Conservation (phyloP, 1,140 invertebrate species). For the Mactra quadrangularis region DNA sequence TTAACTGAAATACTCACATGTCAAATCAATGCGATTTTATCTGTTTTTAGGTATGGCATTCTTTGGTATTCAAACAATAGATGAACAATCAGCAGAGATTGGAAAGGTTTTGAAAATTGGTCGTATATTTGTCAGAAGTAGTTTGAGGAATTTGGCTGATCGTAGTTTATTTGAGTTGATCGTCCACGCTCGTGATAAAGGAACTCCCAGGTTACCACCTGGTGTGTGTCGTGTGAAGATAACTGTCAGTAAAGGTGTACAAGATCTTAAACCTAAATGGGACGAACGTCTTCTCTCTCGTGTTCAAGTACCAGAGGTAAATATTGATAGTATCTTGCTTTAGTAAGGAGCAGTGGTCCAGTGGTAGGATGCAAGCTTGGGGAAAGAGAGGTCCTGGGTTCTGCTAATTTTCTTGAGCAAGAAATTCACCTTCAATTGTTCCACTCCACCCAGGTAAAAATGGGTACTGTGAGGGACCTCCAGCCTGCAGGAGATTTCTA, state of each 20-base stretch:
- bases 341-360: too few species aligned
- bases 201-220: neutral
- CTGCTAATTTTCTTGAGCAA: too few species aligned
- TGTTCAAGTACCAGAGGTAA: constrained; percentile 43
- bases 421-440: too few species aligned
- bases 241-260: constrained; percentile 46
- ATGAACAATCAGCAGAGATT: neutral
- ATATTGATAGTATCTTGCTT: neutral
- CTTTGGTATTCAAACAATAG: constrained; percentile 37
- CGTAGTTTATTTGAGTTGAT: constrained; percentile 18
- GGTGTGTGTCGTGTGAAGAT: constrained; percentile 31
- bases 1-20: too few species aligned
- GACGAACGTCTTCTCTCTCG: neutral
- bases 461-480: too few species aligned
- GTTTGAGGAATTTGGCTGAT: constrained; percentile 33
- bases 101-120: constrained; percentile 7
- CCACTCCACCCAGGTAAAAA: too few species aligned
- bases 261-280: constrained; percentile 56
- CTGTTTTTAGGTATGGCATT: constrained; percentile 30
- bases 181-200: constrained; percentile 34
- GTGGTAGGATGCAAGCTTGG: too few species aligned
- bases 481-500: neutral
- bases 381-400: too few species aligned
- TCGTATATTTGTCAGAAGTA: constrained; percentile 10
- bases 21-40: too few species aligned